These are phyloP conservation scores for Galeopterus variegatus DNA, from an alignment of 2,113 vertebrate species.

Conservation along the genomic window DNA sequence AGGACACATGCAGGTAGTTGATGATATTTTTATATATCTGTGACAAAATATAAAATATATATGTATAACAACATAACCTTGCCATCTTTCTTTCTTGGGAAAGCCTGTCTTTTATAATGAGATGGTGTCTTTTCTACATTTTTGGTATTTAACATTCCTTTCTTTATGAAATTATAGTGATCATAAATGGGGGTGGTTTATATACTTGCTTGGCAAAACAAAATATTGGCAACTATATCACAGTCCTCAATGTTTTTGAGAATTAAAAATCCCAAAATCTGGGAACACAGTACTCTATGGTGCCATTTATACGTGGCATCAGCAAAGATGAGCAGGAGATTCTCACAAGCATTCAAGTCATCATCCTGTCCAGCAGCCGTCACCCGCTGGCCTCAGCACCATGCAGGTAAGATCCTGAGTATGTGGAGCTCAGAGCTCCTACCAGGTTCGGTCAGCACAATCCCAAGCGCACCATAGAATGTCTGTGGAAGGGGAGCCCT, in stretches of 20 bases:
- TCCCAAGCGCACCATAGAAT: rapidly evolving
- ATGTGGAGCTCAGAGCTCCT: neutral
- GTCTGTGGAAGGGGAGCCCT: neutral
- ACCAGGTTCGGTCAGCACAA: neutral
- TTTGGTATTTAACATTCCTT: neutral
- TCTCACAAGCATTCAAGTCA: neutral
- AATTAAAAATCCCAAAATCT: neutral
- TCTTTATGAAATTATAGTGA: neutral
- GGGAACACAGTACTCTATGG: neutral
- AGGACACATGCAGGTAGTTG: neutral
- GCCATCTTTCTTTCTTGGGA: neutral
- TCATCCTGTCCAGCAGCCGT: neutral
- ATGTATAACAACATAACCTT: neutral
- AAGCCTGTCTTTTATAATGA: neutral
- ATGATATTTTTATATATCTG: neutral
- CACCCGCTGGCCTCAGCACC: neutral
- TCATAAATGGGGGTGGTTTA: neutral
- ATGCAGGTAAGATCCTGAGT: neutral
- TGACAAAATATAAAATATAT: neutral
- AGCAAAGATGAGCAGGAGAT: neutral
- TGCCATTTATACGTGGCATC: rapidly evolving
- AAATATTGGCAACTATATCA: neutral
- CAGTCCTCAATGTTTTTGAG: neutral
- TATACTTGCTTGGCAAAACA: neutral
- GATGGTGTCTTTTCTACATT: neutral